Base-by-base conservation (phyloP, 2,888 invertebrate genomes). In the Myopa tessellatipennis region DNA sequence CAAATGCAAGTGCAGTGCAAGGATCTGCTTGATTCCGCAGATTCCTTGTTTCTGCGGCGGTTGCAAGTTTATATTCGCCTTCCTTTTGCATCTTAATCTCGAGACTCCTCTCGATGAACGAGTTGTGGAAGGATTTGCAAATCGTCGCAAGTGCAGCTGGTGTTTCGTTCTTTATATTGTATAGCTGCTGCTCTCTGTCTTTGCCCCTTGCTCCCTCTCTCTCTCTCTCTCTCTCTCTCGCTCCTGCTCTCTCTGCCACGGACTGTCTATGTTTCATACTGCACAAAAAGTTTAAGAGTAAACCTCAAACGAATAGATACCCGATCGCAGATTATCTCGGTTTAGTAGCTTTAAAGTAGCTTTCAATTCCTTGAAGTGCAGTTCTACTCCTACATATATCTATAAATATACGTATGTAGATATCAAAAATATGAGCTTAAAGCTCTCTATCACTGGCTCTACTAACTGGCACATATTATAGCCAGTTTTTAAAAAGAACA, bases 1-100 rank as follows among this genome's bases (percentile, higher is more conserved):
- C 74, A 58, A 55, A 52, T 65, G 10, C 74, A 58, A 55, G 34
- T 65, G n/a, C 52, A 74, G 38, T 50, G 36, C 26, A 60, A 74
- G 60, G 38, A 63, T 65, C 18, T 10, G n/a, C 16, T 60, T 71
- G 38, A 18, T 60, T 6, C 38, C n/a, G 38, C 8, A 16, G 26
- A 26, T 26, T 10, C 60, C 26, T 65, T 52, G 38, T 74, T 16
- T 36, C 58, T 16, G 18, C 52, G 63, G 6, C 58, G 63, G 16
- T 75, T 74, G 18, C 14, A n/a, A 45, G 45, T 67, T 75, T 68
- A 55, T 58, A 40, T 18, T 67, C 58, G 18, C 40, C 69, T 69
- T 60, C 68, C 58, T 74, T 75, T 75, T 60, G 45, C 34, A 75
- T 75, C 38, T 69, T 67, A 68, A 69, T 60, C 58, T 74, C 50